These are phyloP conservation scores for Axea sp. DNA, from an alignment of 2,888 invertebrate genomes.

Conservation along the genomic window DNA sequence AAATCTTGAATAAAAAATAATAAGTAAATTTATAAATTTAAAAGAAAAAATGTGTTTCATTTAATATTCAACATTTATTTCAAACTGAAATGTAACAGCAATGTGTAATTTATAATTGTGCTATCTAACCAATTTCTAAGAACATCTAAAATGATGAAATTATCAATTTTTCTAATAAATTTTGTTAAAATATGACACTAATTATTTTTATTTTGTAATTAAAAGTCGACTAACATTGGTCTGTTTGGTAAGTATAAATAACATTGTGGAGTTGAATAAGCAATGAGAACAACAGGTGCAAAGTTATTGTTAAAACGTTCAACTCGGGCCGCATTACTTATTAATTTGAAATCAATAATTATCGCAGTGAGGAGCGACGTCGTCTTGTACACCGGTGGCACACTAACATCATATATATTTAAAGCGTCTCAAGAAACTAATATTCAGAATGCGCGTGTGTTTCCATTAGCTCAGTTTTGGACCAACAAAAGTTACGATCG, in stretches of 20 bases:
- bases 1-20: too few relatives aligned
- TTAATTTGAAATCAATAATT: conserved; percentile 32
- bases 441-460: background rate
- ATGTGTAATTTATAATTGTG: too few relatives aligned
- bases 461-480: conserved; percentile 7
- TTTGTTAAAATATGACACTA: too few relatives aligned
- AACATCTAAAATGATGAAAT: too few relatives aligned
- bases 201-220: too few relatives aligned
- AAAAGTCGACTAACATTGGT: too few relatives aligned
- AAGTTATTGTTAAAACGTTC: conserved; percentile 39
- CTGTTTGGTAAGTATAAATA: conserved; percentile 1
- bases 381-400: background rate
- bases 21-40: too few relatives aligned
- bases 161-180: too few relatives aligned
- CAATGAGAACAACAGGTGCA: conserved; percentile 32
- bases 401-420: conserved; percentile 1
- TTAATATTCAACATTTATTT: too few relatives aligned
- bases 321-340: conserved; percentile 15
- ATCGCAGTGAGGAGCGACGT: conserved; percentile 4
- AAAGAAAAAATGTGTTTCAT: too few relatives aligned
- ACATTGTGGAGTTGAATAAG: conserved; percentile 13
- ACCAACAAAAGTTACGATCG: conserved; percentile 1
- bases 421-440: conserved; percentile 16
- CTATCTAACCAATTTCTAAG: too few relatives aligned
- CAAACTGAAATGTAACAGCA: too few relatives aligned